Percentiles rank a stretch among this genome's conserved stretches.
These are phyloP conservation scores for Cynaeus angustus DNA, from an alignment of 2,888 invertebrate genomes.

Conservation along the genomic window DNA sequence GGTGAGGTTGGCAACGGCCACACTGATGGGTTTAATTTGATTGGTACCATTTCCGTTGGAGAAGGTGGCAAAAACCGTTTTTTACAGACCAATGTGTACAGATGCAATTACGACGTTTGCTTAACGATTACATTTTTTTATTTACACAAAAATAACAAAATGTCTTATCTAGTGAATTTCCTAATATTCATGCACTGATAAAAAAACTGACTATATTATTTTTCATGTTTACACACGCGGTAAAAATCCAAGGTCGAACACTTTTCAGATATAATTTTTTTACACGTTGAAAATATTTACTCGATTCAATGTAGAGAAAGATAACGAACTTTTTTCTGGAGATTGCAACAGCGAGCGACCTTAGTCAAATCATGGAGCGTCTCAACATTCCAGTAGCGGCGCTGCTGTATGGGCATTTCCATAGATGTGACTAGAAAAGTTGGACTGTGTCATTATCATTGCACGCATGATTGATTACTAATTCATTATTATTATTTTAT, in stretches of 20 bases:
- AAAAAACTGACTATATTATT: conserved; percentile 40
- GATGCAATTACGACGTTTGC: conserved; percentile 1
- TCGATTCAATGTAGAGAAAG: conserved; percentile 39
- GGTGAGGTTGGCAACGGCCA: background rate
- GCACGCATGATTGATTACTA: background rate
- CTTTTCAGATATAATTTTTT: conserved; percentile 49
- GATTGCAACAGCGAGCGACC: conserved; percentile 40
- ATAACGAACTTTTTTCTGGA: conserved; percentile 21
- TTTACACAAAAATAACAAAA: conserved; percentile 34
- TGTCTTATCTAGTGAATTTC: conserved; percentile 43
- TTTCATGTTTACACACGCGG: conserved; percentile 41
- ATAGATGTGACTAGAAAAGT: no score
- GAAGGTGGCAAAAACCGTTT: conserved; percentile 11
- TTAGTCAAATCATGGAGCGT: conserved; percentile 1
- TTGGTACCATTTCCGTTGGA: conserved; percentile 6
- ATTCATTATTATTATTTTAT: background rate
- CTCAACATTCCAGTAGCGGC: conserved; percentile 19
- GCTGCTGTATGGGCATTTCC: background rate
- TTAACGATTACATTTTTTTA: conserved; percentile 20
- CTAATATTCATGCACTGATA: conserved; percentile 52
- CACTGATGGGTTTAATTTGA: background rate
- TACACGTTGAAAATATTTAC: conserved; percentile 48
- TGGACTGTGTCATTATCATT: background rate
- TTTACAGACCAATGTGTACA: background rate
- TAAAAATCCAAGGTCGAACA: conserved; percentile 51